phyloP scores from a whole-genome alignment of 2,113 vertebrate species.

The Cephalopholis sonnerati region DNA sequence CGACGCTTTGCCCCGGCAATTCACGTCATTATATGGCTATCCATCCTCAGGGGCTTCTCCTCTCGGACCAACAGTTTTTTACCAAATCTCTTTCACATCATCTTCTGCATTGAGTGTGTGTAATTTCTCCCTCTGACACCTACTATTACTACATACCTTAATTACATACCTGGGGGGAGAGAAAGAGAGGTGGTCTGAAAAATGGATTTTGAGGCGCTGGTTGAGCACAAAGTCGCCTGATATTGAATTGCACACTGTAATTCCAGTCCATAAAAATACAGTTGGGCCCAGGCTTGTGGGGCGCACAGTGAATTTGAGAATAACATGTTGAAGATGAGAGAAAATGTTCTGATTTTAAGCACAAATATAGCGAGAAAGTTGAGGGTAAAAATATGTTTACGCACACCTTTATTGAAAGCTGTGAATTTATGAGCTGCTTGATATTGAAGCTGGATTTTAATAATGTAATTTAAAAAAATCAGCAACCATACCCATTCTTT shows the following conservation, averaged over 20 bases:
- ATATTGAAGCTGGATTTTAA: background rate
- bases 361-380: background rate
- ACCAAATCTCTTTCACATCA: slow-evolving; percentile 31
- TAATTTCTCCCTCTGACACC: slow-evolving; percentile 36
- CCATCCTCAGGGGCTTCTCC: slow-evolving; percentile 48
- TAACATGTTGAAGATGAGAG: background rate
- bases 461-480: background rate
- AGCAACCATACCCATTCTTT: background rate
- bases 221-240: slow-evolving; percentile 33
- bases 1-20: slow-evolving; percentile 67
- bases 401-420: background rate
- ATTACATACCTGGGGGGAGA: slow-evolving; percentile 47
- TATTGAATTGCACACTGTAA: background rate
- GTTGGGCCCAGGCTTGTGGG: background rate
- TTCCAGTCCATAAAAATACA: background rate
- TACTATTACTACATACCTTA: slow-evolving; percentile 53
- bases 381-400: background rate
- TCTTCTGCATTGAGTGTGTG: slow-evolving; percentile 26
- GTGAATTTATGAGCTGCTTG: background rate
- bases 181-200: slow-evolving; percentile 13
- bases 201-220: slow-evolving; percentile 16
- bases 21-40: slow-evolving; percentile 41
- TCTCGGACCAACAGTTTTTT: slow-evolving; percentile 31
- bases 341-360: slow-evolving; percentile 2
- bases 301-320: background rate